phyloP scores from a whole-genome alignment of 1,140 invertebrate species.

The Aphis gossypii region DNA sequence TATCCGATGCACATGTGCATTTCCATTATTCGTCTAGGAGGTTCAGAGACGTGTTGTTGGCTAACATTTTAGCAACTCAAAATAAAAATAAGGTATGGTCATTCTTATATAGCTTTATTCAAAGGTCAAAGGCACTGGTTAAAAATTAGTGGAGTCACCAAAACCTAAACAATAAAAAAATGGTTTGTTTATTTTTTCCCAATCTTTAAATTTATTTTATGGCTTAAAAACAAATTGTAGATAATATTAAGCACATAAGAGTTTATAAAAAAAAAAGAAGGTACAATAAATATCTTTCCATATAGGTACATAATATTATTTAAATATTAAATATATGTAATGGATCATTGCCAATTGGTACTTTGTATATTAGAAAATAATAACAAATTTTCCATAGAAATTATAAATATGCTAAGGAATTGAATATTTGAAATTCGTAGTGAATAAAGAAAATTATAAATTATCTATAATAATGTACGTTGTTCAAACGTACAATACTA shows the following conservation, averaged over 20 bases:
- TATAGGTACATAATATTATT: too few species aligned
- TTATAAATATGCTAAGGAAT: too few species aligned
- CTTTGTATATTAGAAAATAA: too few species aligned
- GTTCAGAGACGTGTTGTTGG: constrained; percentile 61
- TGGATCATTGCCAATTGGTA: too few species aligned
- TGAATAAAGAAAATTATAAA: too few species aligned
- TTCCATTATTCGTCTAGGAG: constrained; percentile 62
- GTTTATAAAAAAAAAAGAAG: neutral
- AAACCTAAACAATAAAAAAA: neutral
- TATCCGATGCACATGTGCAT: constrained; percentile 62
- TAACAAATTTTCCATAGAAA: too few species aligned
- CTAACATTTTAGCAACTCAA: constrained; percentile 55
- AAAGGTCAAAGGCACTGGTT: neutral
- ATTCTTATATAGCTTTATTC: neutral
- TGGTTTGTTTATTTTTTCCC: neutral
- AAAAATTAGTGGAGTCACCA: neutral
- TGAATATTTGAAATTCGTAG: too few species aligned
- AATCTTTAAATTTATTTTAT: neutral
- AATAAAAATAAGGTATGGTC: constrained; percentile 48
- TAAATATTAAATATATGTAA: too few species aligned
- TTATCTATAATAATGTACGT: neutral
- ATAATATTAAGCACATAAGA: neutral
- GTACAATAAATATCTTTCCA: too few species aligned
- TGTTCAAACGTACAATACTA: neutral
- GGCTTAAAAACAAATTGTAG: neutral